phyloP scores from a whole-genome alignment of 2,113 vertebrate species.

The Athene noctua region DNA sequence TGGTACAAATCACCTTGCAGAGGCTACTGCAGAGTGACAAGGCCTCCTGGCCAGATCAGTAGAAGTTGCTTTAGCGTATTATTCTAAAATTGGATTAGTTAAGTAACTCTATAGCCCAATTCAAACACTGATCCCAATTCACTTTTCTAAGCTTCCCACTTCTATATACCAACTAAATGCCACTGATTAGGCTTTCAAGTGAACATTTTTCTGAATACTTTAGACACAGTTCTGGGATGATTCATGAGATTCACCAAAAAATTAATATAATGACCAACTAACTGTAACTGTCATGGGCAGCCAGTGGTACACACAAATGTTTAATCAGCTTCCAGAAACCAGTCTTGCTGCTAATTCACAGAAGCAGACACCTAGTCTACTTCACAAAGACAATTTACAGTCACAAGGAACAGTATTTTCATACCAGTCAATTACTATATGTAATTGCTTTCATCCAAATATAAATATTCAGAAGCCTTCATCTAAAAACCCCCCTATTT shows the following conservation, averaged over 20 bases:
- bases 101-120: not conserved
- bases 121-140: not conserved
- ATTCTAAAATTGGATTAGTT: conserved; percentile 41
- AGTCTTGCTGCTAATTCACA: not conserved
- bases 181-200: not conserved
- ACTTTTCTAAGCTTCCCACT: not conserved
- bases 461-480: not conserved
- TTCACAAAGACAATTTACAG: not conserved
- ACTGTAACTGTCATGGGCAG: not conserved
- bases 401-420: not conserved
- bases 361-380: not conserved
- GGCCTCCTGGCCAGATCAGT: not conserved
- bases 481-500: not conserved
- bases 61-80: not conserved
- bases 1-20: conserved; percentile 49
- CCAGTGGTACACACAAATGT: not conserved
- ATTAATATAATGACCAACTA: not conserved
- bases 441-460: not conserved
- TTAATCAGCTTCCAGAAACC: not conserved
- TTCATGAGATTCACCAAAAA: not conserved
- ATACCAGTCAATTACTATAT: not conserved
- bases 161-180: not conserved
- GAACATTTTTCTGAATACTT: not conserved
- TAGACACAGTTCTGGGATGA: not conserved
- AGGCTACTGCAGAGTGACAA: not conserved